Evolutionary conservation across 2,888 invertebrate species (phyloP).

Genomic region (Metalampra italica): DNA sequence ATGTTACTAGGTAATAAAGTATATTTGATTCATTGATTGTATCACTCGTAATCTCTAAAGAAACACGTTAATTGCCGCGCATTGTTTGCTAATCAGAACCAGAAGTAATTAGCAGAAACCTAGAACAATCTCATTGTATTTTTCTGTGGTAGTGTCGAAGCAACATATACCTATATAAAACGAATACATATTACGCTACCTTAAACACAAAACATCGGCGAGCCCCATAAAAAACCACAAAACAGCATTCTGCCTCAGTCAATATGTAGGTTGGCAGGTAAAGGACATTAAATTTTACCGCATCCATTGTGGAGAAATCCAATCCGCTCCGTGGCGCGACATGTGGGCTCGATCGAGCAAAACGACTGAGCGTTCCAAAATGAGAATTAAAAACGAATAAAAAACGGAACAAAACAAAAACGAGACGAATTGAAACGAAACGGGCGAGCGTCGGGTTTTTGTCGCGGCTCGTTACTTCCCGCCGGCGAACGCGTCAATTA

Average conservation of each 20-base stretch:
- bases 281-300: slow-evolving; percentile 23
- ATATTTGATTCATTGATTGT: too few relatives aligned
- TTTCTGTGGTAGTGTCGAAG: neutral
- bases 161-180: neutral
- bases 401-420: slow-evolving; percentile 34
- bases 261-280: slow-evolving; percentile 15
- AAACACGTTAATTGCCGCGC: too few relatives aligned
- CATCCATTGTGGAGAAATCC: slow-evolving; percentile 44
- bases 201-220: neutral
- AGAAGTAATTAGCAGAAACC: neutral
- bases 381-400: slow-evolving; percentile 38
- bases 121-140: neutral
- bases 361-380: slow-evolving; percentile 49
- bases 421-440: slow-evolving; percentile 30
- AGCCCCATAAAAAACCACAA: slow-evolving; percentile 3
- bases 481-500: slow-evolving; percentile 14
- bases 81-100: too few relatives aligned
- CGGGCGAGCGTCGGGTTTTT: slow-evolving; percentile 42
- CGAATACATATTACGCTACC: neutral
- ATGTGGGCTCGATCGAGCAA: slow-evolving; percentile 56
- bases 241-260: slow-evolving; percentile 3
- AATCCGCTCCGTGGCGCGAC: slow-evolving; percentile 38
- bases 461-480: slow-evolving; percentile 55
- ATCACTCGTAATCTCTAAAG: too few relatives aligned
- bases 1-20: too few relatives aligned